A percentile compares a stretch with the other conserved stretches of the same genome.
These are phyloP conservation scores for Ligdia adustata DNA, from an alignment of 2,888 invertebrate genomes.

Conservation along the genomic window DNA sequence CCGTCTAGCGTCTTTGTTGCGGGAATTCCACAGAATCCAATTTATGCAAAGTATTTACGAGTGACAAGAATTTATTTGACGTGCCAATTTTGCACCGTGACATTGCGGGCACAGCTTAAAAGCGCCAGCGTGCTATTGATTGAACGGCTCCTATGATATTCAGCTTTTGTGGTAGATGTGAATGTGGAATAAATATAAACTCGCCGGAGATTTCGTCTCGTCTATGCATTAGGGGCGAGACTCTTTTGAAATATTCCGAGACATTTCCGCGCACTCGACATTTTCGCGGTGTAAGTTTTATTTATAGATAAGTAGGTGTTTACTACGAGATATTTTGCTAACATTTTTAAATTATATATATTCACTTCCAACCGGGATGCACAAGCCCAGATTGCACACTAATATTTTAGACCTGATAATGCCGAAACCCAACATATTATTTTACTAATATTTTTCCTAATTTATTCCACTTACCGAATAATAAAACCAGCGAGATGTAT, in stretches of 20 bases:
- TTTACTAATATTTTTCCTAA: too few relatives aligned
- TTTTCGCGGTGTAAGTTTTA: not conserved
- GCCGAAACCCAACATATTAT: too few relatives aligned
- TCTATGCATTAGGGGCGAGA: slow-evolving; percentile 23
- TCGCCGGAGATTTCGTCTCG: slow-evolving; percentile 23
- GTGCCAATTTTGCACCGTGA: slow-evolving; percentile 65
- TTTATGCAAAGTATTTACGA: slow-evolving; percentile 80
- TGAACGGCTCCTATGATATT: slow-evolving; percentile 54
- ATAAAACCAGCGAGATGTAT: too few relatives aligned
- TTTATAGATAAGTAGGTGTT: not conserved
- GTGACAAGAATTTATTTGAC: slow-evolving; percentile 78
- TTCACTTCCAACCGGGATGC: too few relatives aligned
- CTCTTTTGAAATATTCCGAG: slow-evolving; percentile 19
- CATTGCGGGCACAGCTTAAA: slow-evolving; percentile 57
- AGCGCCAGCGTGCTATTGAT: slow-evolving; percentile 50
- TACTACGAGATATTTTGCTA: not conserved
- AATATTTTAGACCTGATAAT: too few relatives aligned
- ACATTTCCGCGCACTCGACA: slow-evolving; percentile 5
- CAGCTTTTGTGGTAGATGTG: slow-evolving; percentile 36
- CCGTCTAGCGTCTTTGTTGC: slow-evolving; percentile 74
- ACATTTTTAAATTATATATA: not conserved
- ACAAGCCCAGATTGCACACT: too few relatives aligned
- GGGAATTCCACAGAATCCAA: slow-evolving; percentile 71
- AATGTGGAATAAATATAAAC: slow-evolving; percentile 31
- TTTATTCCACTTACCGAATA: too few relatives aligned